A percentile compares a stretch with the other conserved stretches of the same genome.
These are phyloP conservation scores for Nothocercus julius DNA, from an alignment of 2,113 vertebrate genomes.

Conservation along the genomic window DNA sequence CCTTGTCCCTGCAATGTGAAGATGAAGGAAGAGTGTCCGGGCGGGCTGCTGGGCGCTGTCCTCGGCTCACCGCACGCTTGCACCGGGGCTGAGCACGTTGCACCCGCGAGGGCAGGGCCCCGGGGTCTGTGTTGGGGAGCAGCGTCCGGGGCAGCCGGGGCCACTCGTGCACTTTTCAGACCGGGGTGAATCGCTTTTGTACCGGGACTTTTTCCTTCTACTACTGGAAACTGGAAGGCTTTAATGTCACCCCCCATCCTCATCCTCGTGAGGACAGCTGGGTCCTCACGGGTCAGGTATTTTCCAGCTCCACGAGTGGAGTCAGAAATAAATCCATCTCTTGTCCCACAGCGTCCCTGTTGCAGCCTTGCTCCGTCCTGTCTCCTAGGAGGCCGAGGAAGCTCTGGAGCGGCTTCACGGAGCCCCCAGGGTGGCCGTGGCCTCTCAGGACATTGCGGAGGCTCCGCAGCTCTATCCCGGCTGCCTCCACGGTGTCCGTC, in stretches of 20 bases:
- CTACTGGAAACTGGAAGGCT: background rate
- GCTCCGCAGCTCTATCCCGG: too few relatives aligned
- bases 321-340: slow-evolving; percentile 39
- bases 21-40: fast-evolving
- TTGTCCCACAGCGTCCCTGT: background rate
- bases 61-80: fast-evolving
- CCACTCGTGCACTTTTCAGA: background rate
- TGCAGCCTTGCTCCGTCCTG: background rate
- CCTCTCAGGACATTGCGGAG: too few relatives aligned
- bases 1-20: background rate
- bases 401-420: too few relatives aligned
- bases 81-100: background rate
- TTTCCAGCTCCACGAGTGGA: background rate
- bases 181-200: background rate
- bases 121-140: background rate
- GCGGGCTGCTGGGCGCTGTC: background rate
- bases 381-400: background rate
- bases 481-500: too few relatives aligned
- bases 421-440: too few relatives aligned
- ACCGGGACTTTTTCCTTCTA: background rate
- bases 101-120: background rate
- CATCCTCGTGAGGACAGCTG: fast-evolving
- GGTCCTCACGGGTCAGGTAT: background rate
- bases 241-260: background rate
- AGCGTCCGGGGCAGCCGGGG: background rate